phyloP scores from a whole-genome alignment of 2,888 invertebrate genomes.

The Sinohyriopsis cumingii region DNA sequence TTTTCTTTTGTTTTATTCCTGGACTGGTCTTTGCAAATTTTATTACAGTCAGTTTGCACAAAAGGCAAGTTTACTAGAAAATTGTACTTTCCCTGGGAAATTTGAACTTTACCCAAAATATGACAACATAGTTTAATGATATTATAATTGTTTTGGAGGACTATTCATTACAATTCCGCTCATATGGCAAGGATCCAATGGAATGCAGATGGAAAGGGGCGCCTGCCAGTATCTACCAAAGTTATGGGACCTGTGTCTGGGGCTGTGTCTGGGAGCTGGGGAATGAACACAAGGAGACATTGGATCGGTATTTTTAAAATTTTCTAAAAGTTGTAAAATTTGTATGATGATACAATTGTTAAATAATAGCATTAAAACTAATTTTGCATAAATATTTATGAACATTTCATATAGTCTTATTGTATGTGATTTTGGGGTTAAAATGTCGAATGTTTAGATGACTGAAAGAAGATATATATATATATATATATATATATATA shows the following conservation, averaged over 20 bases:
- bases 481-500: too few species aligned
- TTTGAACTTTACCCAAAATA: too few species aligned
- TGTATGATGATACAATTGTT: not conserved
- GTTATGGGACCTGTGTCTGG: conserved; percentile 76
- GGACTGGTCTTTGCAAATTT: too few species aligned
- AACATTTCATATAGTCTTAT: too few species aligned
- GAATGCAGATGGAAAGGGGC: conserved; percentile 82
- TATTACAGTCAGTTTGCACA: too few species aligned
- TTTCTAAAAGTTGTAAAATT: not conserved
- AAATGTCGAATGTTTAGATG: too few species aligned
- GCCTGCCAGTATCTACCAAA: conserved; percentile 86
- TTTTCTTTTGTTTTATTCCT: too few species aligned
- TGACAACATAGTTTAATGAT: not conserved
- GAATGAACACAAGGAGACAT: conserved; percentile 76
- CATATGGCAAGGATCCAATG: conserved; percentile 21
- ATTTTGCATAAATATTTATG: too few species aligned
- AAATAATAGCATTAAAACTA: not conserved
- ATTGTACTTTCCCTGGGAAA: too few species aligned
- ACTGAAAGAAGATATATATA: too few species aligned
- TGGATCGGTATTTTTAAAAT: conserved; percentile 79
- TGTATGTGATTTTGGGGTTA: too few species aligned
- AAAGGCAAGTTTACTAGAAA: too few species aligned
- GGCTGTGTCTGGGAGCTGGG: conserved; percentile 87
- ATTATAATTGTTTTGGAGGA: conserved; percentile 54
- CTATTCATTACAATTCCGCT: conserved; percentile 70